phyloP scores from a whole-genome alignment of 2,888 invertebrate genomes.

The Spilosoma lubricipeda region DNA sequence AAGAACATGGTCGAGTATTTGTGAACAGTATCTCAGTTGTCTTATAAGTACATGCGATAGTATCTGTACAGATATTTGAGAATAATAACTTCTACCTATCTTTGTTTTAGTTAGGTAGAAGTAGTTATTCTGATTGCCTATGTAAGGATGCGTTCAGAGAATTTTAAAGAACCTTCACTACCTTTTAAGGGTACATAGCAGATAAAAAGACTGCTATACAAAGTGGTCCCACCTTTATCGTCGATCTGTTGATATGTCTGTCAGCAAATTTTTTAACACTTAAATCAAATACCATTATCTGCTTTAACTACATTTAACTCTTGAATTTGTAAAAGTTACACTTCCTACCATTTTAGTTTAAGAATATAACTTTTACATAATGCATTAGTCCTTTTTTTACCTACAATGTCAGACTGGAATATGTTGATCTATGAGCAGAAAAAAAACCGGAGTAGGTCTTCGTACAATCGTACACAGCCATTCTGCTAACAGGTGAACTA shows the following conservation, averaged over 20 bases:
- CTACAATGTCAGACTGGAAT: background rate
- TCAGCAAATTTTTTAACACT: background rate
- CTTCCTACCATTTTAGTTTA: too few species aligned
- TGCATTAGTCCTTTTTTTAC: background rate
- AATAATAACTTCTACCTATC: background rate
- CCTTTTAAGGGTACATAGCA: background rate
- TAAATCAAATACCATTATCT: too few species aligned
- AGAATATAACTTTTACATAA: too few species aligned
- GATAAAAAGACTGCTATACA: too few species aligned
- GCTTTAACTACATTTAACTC: too few species aligned
- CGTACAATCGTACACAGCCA: background rate
- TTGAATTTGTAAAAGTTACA: too few species aligned
- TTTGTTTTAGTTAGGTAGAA: background rate
- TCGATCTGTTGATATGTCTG: background rate
- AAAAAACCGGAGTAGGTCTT: background rate
- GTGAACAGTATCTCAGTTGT: background rate
- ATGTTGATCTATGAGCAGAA: background rate
- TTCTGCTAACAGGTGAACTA: background rate
- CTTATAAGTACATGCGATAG: background rate
- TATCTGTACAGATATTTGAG: background rate
- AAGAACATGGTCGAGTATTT: background rate
- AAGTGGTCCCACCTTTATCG: background rate
- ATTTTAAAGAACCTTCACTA: background rate
- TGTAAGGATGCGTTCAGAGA: background rate
- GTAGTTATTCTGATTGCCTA: background rate